phyloP scores from a whole-genome alignment of 2,888 invertebrate genomes.

The Agriopis leucophaearia region DNA sequence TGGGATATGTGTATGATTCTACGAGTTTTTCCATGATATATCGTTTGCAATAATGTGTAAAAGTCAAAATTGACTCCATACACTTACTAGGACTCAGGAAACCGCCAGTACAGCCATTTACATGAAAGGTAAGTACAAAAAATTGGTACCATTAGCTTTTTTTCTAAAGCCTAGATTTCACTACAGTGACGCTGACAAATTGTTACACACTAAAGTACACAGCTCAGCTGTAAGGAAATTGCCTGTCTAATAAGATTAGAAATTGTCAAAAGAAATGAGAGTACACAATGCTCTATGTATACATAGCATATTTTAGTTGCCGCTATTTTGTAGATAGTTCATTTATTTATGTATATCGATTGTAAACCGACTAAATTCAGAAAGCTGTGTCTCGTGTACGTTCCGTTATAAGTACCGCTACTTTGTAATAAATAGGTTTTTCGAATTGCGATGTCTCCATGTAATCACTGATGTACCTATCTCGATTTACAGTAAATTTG shows the following conservation, averaged over 20 bases:
- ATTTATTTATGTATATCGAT: constrained; percentile 69
- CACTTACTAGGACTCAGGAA: constrained; percentile 57
- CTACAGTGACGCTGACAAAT: constrained; percentile 50
- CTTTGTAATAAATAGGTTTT: constrained; percentile 38
- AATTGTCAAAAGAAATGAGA: constrained; percentile 52
- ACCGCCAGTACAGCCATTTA: constrained; percentile 83
- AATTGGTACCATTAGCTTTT: constrained; percentile 80
- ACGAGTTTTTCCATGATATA: constrained; percentile 59
- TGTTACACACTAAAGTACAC: constrained; percentile 29
- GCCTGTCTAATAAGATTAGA: constrained; percentile 38
- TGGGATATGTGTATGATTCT: constrained; percentile 74
- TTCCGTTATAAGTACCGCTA: constrained; percentile 63
- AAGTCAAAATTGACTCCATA: constrained; percentile 65
- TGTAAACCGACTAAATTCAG: constrained; percentile 71
- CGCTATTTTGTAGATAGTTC: constrained; percentile 73
- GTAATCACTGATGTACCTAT: background rate
- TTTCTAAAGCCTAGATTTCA: constrained; percentile 61
- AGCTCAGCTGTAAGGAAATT: constrained; percentile 16
- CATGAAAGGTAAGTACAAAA: constrained; percentile 86
- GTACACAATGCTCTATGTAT: constrained; percentile 64
- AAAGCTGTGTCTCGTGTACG: constrained; percentile 58
- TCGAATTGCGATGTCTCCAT: background rate
- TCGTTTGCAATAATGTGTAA: constrained; percentile 71
- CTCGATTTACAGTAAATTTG: no score
- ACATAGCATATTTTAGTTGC: constrained; percentile 72